Evolutionary conservation across 2,888 invertebrate species (phyloP), one percentile per base, ranked within the genome.

Genomic region (Drosophila paracracens): DNA sequence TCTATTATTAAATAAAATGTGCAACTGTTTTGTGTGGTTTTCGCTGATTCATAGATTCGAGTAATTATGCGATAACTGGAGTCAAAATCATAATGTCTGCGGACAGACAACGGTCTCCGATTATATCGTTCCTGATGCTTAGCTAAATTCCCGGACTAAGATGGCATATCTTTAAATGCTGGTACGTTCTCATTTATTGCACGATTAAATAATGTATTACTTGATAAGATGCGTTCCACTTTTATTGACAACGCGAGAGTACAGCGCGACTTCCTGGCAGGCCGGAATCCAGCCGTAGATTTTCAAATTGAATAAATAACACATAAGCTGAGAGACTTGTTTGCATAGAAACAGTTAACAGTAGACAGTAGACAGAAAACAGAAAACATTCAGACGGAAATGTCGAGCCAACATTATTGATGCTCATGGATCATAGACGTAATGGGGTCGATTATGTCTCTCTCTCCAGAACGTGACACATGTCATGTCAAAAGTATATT

Each of bases 31-130:
- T 57, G 16, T 35, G 18, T 18, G 0, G 52, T 52, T 43, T 54
- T 40, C 40, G 43, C 54, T 60, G 31, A 46, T 63, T 67, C 50
- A 60, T 27, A 59, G 33, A 67, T 48, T 67, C 58, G 53, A 46
- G 29, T 54, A 52, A 60, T 68, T 56, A 77, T 68, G 51, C 64
- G 56, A 62, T 61, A 66, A 53, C 61, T 50, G 57, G 33, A 46
- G 46, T 40, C 36, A 40, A 61, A 64, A 40, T 65, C 43, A 29
- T 63, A 57, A 62, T 63, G 57, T 43, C 43, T 61, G 66, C 70
- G 58, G 57, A 46, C 35, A 65, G 60, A 43, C 65, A 59, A 40
- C 38, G 38, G 27, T 35, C 51, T 43, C 35, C 50, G 35, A 38
- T 38, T 46, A 29, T 10, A 51, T 53, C 16, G 36, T 69, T 69